Percentiles rank a stretch among this genome's conserved stretches.
phyloP scores from a whole-genome alignment of 2,797 vertebrate species.

The Phrynocephalus guinanensis region DNA sequence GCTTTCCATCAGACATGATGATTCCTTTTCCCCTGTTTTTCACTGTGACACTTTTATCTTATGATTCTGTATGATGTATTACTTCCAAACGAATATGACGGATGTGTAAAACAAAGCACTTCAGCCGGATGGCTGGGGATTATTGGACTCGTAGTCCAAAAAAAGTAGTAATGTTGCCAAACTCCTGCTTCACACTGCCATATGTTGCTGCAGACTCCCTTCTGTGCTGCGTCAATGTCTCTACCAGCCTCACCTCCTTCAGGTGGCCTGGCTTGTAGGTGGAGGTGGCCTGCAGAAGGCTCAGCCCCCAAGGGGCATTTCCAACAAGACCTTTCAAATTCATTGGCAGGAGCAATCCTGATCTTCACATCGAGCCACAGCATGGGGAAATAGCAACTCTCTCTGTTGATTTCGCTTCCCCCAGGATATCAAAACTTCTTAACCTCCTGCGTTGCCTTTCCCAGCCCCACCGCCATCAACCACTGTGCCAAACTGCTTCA shows the following conservation, averaged over 20 bases:
- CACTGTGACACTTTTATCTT: no score
- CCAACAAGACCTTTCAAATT: accelerated
- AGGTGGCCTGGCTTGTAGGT: neutral
- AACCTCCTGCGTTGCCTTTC: neutral
- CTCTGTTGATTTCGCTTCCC: accelerated
- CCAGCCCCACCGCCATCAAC: neutral
- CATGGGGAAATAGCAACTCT: neutral
- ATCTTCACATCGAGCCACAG: neutral
- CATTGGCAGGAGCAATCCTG: neutral
- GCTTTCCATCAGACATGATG: no score
- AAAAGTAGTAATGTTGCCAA: no score
- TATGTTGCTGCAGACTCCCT: no score
- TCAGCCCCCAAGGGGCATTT: neutral
- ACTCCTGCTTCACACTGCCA: no score
- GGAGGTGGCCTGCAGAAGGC: neutral
- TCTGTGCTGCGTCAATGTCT: neutral
- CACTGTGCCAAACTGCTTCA: neutral
- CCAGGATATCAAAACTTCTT: slow-evolving; percentile 15
- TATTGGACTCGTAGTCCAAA: no score
- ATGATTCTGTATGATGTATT: no score
- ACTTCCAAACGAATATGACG: no score
- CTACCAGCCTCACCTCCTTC: neutral
- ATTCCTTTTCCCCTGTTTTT: no score
- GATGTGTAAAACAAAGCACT: no score
- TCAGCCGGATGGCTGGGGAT: no score